A percentile compares a stretch with the other conserved stretches of the same genome.
phyloP scores from a whole-genome alignment of 2,888 invertebrate species.

The Leptura quadrifasciata region DNA sequence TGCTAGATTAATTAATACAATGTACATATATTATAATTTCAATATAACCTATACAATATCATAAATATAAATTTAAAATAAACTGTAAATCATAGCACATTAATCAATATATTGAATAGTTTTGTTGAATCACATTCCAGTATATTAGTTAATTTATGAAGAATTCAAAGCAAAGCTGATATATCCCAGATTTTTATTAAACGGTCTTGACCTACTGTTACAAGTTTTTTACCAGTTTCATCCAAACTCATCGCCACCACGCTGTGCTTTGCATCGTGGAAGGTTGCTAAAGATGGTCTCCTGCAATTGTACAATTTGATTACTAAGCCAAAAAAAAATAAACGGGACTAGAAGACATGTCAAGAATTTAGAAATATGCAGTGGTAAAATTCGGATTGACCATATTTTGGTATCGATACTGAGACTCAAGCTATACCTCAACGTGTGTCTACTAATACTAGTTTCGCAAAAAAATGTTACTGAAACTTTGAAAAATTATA shows the following conservation, averaged over 20 bases:
- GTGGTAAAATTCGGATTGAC: too few species aligned
- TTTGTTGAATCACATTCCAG: constrained; percentile 70
- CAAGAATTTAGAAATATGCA: background rate
- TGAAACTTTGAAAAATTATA: too few species aligned
- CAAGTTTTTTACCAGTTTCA: constrained; percentile 89
- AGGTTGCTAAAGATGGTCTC: constrained; percentile 92
- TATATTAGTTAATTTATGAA: constrained; percentile 55
- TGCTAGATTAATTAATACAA: constrained; percentile 42
- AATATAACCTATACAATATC: constrained; percentile 66
- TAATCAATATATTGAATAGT: constrained; percentile 58
- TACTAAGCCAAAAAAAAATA: background rate
- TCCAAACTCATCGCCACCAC: constrained; percentile 93
- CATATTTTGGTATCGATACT: too few species aligned
- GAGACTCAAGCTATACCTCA: too few species aligned
- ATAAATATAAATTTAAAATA: constrained; percentile 68
- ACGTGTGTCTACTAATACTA: too few species aligned
- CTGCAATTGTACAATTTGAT: constrained; percentile 76
- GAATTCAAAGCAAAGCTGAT: constrained; percentile 75
- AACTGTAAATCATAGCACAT: constrained; percentile 67
- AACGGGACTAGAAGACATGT: background rate
- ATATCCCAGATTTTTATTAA: constrained; percentile 96
- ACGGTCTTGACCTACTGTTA: constrained; percentile 96
- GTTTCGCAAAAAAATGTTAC: too few species aligned
- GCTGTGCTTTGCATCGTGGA: constrained; percentile 96
- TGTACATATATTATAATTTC: constrained; percentile 52